Conservation (phyloP, 1,140 invertebrate genomes). For the Cotesia glomerata region DNA sequence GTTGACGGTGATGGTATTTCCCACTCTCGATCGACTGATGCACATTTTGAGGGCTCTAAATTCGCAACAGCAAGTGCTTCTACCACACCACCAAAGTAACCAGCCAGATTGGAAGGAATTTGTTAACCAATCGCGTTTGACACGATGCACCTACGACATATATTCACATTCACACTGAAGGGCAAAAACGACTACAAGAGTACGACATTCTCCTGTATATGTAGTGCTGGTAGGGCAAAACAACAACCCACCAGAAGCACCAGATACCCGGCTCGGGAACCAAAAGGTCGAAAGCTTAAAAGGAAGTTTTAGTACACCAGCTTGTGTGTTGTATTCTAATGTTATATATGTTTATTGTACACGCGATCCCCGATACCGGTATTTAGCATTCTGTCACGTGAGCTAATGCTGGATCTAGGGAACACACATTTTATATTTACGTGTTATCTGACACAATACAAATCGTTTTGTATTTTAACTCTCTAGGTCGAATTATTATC, state of each 20-base stretch:
- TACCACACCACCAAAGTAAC: background rate
- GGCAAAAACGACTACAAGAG: background rate
- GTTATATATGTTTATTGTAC: constrained; percentile 13
- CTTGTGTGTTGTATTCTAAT: background rate
- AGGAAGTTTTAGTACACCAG: background rate
- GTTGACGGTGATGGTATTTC: background rate
- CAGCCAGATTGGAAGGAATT: background rate
- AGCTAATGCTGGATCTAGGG: too few relatives aligned
- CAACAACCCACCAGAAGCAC: background rate
- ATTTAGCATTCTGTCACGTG: too few relatives aligned
- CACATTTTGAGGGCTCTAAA: constrained; percentile 1
- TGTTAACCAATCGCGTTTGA: constrained; percentile 21
- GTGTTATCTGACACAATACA: too few relatives aligned
- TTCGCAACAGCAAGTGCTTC: background rate
- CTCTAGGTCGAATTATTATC: too few relatives aligned
- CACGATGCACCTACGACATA: background rate
- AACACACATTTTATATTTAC: too few relatives aligned
- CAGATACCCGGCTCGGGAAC: too few relatives aligned
- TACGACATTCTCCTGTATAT: background rate
- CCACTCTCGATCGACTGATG: background rate
- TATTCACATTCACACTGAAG: background rate
- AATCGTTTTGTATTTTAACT: too few relatives aligned
- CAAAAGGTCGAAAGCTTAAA: background rate
- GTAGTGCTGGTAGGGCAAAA: background rate
- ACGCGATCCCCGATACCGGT: constrained; percentile 24